Evolutionary conservation across 2,113 vertebrate species (phyloP).

Genomic region (Danionella cerebrum): DNA sequence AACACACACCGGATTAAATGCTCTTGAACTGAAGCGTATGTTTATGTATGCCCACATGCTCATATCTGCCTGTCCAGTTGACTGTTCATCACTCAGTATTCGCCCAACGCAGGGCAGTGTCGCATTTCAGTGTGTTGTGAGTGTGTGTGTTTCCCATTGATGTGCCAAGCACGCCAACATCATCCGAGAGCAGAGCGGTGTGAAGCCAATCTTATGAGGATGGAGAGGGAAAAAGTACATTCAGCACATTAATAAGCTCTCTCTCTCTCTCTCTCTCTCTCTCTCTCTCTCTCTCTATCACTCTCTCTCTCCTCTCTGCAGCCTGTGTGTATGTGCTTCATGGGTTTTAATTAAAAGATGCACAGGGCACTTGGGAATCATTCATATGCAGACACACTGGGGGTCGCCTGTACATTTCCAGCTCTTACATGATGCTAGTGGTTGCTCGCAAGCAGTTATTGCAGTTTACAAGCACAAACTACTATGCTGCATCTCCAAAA

Average conservation of each 20-base stretch:
- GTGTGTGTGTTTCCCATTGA: slow-evolving; percentile 10
- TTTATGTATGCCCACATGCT: background rate
- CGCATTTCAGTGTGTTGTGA: slow-evolving; percentile 10
- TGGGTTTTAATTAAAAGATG: slow-evolving; percentile 27
- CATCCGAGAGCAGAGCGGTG: slow-evolving; percentile 13
- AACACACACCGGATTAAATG: background rate
- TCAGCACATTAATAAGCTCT: slow-evolving; percentile 21
- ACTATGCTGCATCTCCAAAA: background rate
- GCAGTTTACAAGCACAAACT: background rate
- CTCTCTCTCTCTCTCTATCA: too few species aligned
- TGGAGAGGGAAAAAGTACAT: slow-evolving; percentile 17
- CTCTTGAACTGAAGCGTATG: background rate
- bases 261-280: background rate
- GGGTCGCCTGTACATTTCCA: background rate
- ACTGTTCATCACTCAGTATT: background rate
- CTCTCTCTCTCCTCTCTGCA: background rate
- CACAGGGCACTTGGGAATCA: background rate
- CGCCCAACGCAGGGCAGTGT: slow-evolving; percentile 4
- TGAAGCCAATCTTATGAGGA: slow-evolving; percentile 22
- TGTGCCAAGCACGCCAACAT: slow-evolving; percentile 18
- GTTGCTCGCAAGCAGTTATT: background rate
- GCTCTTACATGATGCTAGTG: background rate
- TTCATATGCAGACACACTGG: slow-evolving; percentile 9
- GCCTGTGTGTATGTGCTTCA: background rate
- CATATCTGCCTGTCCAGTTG: background rate